phyloP scores from a whole-genome alignment of 30 jellyfish, hydroid and myxozoan genomes.

The Catostylus mosaicus region DNA sequence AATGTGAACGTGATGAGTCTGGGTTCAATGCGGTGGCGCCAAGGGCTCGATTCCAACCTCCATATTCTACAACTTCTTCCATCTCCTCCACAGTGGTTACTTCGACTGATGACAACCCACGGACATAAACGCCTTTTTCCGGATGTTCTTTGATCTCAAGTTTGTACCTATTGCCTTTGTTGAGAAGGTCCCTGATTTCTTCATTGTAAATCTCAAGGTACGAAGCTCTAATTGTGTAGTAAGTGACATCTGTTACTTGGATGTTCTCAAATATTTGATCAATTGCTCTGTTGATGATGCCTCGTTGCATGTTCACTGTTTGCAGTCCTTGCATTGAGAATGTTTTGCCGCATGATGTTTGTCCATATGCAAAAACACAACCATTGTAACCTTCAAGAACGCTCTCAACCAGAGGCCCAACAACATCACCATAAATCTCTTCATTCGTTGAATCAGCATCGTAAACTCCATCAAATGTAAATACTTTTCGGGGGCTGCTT shows the following conservation, averaged over 20 bases:
- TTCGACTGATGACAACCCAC: constrained; percentile 88
- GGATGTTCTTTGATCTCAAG: constrained; percentile 97
- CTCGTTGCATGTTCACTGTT: constrained; percentile 81
- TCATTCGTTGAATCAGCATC: constrained; percentile 95
- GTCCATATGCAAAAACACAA: constrained; percentile 98
- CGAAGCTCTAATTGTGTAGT: constrained; percentile 88
- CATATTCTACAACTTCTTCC: constrained; percentile 99
- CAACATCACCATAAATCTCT: constrained; percentile 86
- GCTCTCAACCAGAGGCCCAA: constrained; percentile 96
- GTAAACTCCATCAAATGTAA: constrained; percentile 90
- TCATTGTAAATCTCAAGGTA: constrained; percentile 95
- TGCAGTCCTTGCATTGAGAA: constrained; percentile 97
- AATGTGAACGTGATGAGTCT: constrained; percentile 98
- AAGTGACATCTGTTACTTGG: constrained; percentile 90
- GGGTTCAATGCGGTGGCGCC: constrained; percentile 98
- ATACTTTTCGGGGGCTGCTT: constrained; percentile 83
- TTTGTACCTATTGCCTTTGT: constrained; percentile 80
- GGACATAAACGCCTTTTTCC: constrained; percentile 94
- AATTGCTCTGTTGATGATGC: constrained; percentile 91
- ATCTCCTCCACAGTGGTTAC: constrained; percentile 97
- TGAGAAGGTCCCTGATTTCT: constrained; percentile 91
- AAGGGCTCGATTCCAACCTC: constrained; percentile 97
- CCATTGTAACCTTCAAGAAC: constrained; percentile 94
- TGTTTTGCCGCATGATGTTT: constrained; percentile 98
- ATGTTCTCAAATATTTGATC: constrained; percentile 90